Base-by-base conservation (phyloP, 1,140 invertebrate genomes). In the Aphaenogaster rudis region DNA sequence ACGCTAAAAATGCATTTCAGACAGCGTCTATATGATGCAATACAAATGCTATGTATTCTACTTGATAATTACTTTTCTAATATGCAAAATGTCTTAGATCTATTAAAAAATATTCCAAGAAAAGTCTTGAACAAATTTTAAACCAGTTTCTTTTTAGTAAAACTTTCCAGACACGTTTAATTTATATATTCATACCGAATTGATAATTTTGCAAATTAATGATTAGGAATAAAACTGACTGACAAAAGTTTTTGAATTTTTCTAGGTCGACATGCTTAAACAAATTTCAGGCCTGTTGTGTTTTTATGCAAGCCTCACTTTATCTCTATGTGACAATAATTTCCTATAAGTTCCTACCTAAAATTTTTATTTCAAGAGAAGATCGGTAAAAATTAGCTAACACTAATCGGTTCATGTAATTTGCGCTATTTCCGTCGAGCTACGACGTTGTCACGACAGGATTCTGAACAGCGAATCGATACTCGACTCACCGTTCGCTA, bases 381-480 rank as follows among this genome's bases (percentile, higher is more conserved):
- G 13, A 21, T 36, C 21, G 2, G 21, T 61, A 61, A 50, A 59
- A 84, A 84, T 61, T 33, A 13, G n/a, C 36, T 74, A 39, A 74
- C n/a, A 5, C 28, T 82, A 76, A 76, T 74, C 69, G 69, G 33
- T 39, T 74, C 7, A 74, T 36, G 52, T 50, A 84, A 84, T 76
- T 84, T 48, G 54, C 42, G 21, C 54, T 84, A 61, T 84, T 74
- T 42, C 42, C 50, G 54, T 74, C 80, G 54, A 74, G 33, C 45
- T 50, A 61, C 66, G 67, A 74, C 80, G 54, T 84, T 42, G 80
- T 61, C 69, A 21, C 50, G 33, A 52, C 50, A 74, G 36, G 69
- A 84, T 76, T 84, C 80, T 63, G 28, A 74, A 50, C 33, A 54
- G 42, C 17, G 8, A 84, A 84, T 84, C 80, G 69, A 84, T 84